Evolutionary conservation across 2,888 invertebrate genomes (phyloP).

Genomic region (Papilio gigon): DNA sequence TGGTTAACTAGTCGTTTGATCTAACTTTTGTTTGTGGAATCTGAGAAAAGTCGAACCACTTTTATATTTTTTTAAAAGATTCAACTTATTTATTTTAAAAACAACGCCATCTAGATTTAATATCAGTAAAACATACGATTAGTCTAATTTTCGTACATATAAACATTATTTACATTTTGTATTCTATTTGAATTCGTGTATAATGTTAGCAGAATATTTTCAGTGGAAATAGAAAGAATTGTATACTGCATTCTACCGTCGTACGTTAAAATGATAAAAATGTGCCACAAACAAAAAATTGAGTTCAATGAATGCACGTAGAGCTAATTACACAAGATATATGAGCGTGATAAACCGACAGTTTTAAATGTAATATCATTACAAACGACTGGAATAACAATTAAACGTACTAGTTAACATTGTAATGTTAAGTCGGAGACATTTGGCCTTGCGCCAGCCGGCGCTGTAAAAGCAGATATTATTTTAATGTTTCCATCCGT

Average conservation of each 20-base stretch:
- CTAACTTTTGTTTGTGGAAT: not conserved
- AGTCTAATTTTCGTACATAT: too few species aligned
- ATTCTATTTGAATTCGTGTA: too few species aligned
- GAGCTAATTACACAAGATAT: slow-evolving; percentile 34
- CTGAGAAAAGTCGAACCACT: too few species aligned
- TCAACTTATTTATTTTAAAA: not conserved
- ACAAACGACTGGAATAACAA: slow-evolving; percentile 40
- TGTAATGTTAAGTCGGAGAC: slow-evolving; percentile 34
- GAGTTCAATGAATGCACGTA: slow-evolving; percentile 17
- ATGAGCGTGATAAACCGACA: slow-evolving; percentile 34
- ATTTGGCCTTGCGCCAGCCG: slow-evolving; percentile 36
- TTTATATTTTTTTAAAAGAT: too few species aligned
- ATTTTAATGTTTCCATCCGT: slow-evolving; percentile 39
- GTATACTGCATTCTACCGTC: not conserved
- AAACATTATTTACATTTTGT: too few species aligned
- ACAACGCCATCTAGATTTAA: not conserved
- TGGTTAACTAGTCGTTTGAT: not conserved
- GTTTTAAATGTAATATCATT: slow-evolving; percentile 38
- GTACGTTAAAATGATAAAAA: slow-evolving; percentile 12
- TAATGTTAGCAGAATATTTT: not conserved
- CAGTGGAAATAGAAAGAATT: not conserved
- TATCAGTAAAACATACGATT: too few species aligned
- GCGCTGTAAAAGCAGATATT: slow-evolving; percentile 35
- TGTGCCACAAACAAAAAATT: slow-evolving; percentile 13
- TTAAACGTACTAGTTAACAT: slow-evolving; percentile 40